A percentile compares a stretch with the other conserved stretches of the same genome.
Conservation (phyloP, 2,113 vertebrate species). For the Semicossyphus pulcher region DNA sequence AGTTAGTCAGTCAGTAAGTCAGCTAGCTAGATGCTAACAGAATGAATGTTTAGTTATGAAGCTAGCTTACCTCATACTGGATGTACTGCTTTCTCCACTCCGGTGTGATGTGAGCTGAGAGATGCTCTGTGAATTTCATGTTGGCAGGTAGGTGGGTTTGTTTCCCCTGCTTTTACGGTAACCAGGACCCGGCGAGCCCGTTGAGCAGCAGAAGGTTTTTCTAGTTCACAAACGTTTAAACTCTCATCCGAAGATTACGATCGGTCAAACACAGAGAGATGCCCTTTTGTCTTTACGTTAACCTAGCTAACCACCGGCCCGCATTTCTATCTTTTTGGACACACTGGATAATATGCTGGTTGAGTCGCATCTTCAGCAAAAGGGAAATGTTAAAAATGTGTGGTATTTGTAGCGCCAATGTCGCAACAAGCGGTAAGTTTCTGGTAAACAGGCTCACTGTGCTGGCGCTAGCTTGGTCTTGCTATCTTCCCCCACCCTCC, state of each 20-base stretch:
- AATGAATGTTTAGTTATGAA: slow-evolving; percentile 22
- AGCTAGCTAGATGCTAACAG: slow-evolving; percentile 25
- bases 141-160: not conserved
- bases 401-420: not conserved
- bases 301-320: slow-evolving; percentile 22
- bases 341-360: not conserved
- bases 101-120: slow-evolving; percentile 98
- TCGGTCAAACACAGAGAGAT: slow-evolving; percentile 22
- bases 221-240: slow-evolving; percentile 6
- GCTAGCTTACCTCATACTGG: slow-evolving; percentile 92
- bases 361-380: slow-evolving; percentile 1
- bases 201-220: not conserved
- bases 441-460: not conserved
- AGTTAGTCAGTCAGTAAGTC: slow-evolving; percentile 5
- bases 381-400: not conserved
- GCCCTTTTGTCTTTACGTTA: slow-evolving; percentile 45
- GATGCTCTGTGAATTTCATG: slow-evolving; percentile 99
- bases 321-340: not conserved
- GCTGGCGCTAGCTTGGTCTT: slow-evolving; percentile 4
- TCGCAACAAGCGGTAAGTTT: not conserved
- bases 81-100: slow-evolving; percentile 99
- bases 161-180: no score
- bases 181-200: not conserved
- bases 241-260: slow-evolving; percentile 53
- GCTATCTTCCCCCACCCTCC: not conserved